Evolutionary conservation across 92 coral and sea anemone species (phyloP).

Genomic region (Porites lobata): DNA sequence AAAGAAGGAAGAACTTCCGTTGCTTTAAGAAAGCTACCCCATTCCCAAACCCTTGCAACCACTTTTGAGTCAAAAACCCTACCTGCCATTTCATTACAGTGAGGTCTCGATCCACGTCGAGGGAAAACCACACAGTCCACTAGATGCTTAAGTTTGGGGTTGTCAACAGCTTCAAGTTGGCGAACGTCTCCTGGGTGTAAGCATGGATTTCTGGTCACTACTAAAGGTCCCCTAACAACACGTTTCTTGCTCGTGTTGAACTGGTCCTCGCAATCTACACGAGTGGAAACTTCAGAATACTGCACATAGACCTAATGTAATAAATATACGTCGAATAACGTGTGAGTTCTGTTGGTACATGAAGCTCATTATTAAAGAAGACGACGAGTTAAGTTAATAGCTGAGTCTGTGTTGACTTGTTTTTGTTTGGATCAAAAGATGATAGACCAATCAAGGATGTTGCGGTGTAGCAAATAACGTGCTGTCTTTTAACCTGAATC

Average conservation of each 20-base stretch:
- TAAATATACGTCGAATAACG: slow-evolving; percentile 1
- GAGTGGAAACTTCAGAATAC: slow-evolving; percentile 73
- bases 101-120: slow-evolving; percentile 84
- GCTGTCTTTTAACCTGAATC: too few relatives aligned
- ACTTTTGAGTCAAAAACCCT: neutral
- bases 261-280: slow-evolving; percentile 47
- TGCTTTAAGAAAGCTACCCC: neutral
- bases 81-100: slow-evolving; percentile 98
- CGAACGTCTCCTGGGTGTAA: slow-evolving; percentile 99
- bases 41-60: neutral
- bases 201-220: slow-evolving; percentile 97
- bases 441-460: too few relatives aligned
- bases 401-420: too few relatives aligned
- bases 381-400: too few relatives aligned
- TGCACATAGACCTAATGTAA: slow-evolving; percentile 82
- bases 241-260: slow-evolving; percentile 47
- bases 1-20: neutral
- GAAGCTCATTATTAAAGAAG: too few relatives aligned
- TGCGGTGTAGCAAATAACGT: too few relatives aligned
- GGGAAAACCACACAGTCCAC: slow-evolving; percentile 98
- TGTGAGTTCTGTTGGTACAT: too few relatives aligned
- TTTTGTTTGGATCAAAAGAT: too few relatives aligned
- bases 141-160: slow-evolving; percentile 79
- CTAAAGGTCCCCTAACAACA: slow-evolving; percentile 79
- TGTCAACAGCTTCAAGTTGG: slow-evolving; percentile 87